These are phyloP conservation scores for Salvelinus namaycush DNA, from an alignment of 2,113 vertebrate genomes.

Conservation along the genomic window DNA sequence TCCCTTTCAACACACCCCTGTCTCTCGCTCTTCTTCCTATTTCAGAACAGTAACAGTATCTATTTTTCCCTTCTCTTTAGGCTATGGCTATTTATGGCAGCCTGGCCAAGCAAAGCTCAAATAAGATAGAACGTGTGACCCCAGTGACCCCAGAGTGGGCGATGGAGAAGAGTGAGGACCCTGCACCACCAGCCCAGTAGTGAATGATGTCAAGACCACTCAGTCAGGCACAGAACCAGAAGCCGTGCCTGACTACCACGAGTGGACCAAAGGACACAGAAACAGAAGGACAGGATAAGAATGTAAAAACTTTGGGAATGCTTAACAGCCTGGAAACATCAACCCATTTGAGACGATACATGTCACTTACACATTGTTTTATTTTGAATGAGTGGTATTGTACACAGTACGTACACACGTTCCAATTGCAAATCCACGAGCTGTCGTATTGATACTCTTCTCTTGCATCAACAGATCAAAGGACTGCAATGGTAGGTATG, in stretches of 20 bases:
- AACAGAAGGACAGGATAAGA: neutral
- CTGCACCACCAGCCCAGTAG: slow-evolving; percentile 16
- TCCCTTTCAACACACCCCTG: neutral
- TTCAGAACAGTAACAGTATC: neutral
- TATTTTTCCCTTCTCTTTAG: slow-evolving; percentile 38
- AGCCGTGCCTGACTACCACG: neutral
- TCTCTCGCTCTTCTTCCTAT: neutral
- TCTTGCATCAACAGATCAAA: no score
- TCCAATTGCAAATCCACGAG: neutral
- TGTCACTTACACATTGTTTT: neutral
- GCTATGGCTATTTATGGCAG: slow-evolving; percentile 73
- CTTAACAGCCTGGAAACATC: neutral
- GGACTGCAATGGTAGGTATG: no score
- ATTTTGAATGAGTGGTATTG: neutral
- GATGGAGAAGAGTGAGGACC: slow-evolving; percentile 20
- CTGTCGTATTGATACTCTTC: neutral
- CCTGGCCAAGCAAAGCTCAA: slow-evolving; percentile 48
- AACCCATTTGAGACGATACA: neutral
- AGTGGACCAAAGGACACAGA: neutral
- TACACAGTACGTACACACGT: neutral
- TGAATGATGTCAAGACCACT: slow-evolving; percentile 11
- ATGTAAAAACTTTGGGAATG: neutral
- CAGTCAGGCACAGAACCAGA: neutral
- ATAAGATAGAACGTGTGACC: neutral
- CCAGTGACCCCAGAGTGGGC: neutral